A percentile compares a stretch with the other conserved stretches of the same genome.
Conservation (phyloP, 2,888 invertebrate genomes). For the Lycia hirtaria region DNA sequence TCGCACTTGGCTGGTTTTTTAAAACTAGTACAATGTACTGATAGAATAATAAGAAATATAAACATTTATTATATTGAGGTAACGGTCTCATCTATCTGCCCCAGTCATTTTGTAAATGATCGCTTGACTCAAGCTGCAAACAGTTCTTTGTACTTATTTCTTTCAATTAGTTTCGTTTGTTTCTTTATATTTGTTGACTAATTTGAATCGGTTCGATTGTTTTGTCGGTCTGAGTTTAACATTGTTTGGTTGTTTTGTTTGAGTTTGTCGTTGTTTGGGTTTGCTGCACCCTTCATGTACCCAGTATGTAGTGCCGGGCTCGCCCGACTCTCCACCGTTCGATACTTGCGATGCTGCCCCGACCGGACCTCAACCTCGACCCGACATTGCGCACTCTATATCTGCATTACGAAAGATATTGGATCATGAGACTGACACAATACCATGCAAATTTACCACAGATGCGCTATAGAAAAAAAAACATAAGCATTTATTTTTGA, state of each 20-base stretch:
- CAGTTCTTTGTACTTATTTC: slow-evolving; percentile 49
- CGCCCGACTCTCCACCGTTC: slow-evolving; percentile 21
- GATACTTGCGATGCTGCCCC: slow-evolving; percentile 1
- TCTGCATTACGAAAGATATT: slow-evolving; percentile 24
- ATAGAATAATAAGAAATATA: too few relatives aligned
- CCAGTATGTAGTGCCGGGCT: slow-evolving; percentile 48
- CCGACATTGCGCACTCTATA: not conserved
- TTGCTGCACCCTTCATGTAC: slow-evolving; percentile 66
- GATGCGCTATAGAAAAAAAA: not conserved
- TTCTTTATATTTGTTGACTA: slow-evolving; percentile 48
- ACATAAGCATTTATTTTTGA: slow-evolving; percentile 7
- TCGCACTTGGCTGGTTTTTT: too few relatives aligned
- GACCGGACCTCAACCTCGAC: not conserved
- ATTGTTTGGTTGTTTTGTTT: slow-evolving; percentile 49
- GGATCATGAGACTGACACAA: slow-evolving; percentile 25
- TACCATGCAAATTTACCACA: not conserved
- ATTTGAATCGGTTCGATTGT: slow-evolving; percentile 56
- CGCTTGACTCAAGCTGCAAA: slow-evolving; percentile 48
- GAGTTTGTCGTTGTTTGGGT: slow-evolving; percentile 66
- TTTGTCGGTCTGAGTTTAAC: slow-evolving; percentile 59
- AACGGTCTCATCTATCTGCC: not conserved
- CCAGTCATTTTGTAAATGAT: not conserved
- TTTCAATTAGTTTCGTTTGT: slow-evolving; percentile 46
- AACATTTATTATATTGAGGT: too few relatives aligned
- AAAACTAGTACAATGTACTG: too few relatives aligned